phyloP scores from a whole-genome alignment of 2,888 invertebrate genomes.

The Diadegma fenestrale region DNA sequence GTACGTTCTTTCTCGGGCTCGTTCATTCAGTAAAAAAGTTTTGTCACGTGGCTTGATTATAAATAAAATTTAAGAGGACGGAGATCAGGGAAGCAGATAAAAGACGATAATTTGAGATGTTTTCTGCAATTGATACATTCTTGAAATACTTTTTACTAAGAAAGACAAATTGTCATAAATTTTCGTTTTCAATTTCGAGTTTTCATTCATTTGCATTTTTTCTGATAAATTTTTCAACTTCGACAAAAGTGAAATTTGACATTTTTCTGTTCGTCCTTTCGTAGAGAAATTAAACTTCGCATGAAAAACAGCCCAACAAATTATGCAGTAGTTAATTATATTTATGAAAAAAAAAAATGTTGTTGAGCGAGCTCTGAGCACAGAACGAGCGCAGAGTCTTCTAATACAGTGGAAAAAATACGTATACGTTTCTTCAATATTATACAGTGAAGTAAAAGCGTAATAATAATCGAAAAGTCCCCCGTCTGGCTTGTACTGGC shows the following conservation, averaged over 20 bases:
- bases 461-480: conserved; percentile 58
- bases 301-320: not conserved
- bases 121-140: no score
- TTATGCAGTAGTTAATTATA: not conserved
- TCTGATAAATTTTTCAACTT: no score
- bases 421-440: not conserved
- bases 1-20: conserved; percentile 34
- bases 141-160: no score
- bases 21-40: conserved; percentile 39
- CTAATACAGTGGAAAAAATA: not conserved
- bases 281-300: no score
- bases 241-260: no score
- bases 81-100: not conserved
- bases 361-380: not conserved
- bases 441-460: conserved; percentile 16
- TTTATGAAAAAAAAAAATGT: not conserved
- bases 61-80: not conserved
- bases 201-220: no score
- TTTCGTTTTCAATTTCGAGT: no score
- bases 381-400: not conserved
- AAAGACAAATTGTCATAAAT: no score
- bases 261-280: no score
- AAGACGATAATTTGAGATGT: not conserved
- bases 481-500: conserved; percentile 38
- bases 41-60: not conserved